Evolutionary conservation across 2,113 vertebrate species (phyloP).

Genomic region (Hippocampus zosterae): DNA sequence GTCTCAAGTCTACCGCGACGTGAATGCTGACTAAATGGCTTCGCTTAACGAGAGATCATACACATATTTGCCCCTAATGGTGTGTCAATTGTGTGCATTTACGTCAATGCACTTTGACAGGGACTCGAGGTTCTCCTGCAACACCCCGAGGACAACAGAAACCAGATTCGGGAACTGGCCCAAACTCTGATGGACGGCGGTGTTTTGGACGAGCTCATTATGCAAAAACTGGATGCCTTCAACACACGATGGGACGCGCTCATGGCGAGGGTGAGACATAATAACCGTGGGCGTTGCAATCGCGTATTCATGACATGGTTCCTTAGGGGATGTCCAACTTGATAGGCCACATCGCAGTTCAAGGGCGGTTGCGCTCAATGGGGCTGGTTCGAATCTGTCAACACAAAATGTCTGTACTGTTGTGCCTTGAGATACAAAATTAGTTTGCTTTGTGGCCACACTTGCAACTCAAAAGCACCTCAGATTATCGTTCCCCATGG

Average conservation of each 20-base stretch:
- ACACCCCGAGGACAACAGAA: conserved; percentile 94
- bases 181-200: conserved; percentile 96
- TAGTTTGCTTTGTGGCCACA: no score
- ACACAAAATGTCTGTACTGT: neutral
- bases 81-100: neutral
- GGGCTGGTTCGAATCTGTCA: neutral
- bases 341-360: neutral
- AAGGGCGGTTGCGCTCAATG: neutral
- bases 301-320: neutral
- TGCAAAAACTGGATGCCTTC: conserved; percentile 90
- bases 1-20: neutral
- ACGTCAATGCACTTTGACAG: conserved; percentile 52
- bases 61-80: neutral
- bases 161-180: conserved; percentile 90
- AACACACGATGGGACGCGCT: conserved; percentile 91
- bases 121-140: conserved; percentile 82
- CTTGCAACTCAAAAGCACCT: no score
- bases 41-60: no score
- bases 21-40: neutral
- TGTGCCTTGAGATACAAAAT: no score
- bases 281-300: neutral
- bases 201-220: conserved; percentile 94
- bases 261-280: conserved; percentile 79
- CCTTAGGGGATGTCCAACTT: neutral
- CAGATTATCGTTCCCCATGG: no score